Evolutionary conservation across 23 tunicate genomes (phyloP).

Genomic region (Oikopleura dioica): DNA sequence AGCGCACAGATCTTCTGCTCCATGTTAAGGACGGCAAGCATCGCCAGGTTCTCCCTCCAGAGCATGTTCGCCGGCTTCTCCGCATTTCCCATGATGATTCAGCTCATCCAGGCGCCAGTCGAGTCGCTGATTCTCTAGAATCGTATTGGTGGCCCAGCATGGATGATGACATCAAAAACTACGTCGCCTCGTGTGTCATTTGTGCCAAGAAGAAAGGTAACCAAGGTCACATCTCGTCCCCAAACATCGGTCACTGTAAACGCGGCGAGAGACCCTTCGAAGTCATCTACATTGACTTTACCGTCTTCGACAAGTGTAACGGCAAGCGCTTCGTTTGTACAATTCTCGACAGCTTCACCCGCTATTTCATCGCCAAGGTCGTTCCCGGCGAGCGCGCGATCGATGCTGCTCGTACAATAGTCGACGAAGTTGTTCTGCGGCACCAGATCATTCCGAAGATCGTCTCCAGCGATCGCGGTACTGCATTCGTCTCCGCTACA

Average conservation of each 20-base stretch:
- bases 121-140: no score
- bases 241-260: no score
- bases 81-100: not conserved
- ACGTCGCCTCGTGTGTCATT: not conserved
- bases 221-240: no score
- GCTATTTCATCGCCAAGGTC: not conserved
- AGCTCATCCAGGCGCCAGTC: not conserved
- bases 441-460: not conserved
- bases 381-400: not conserved
- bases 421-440: not conserved
- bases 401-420: not conserved
- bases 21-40: no score
- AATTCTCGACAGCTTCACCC: not conserved
- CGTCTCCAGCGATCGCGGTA: not conserved
- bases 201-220: not conserved
- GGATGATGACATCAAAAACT: not conserved
- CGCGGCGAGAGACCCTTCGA: no score
- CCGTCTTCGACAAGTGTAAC: no score
- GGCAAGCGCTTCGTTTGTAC: not conserved
- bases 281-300: not conserved
- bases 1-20: no score
- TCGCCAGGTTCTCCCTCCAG: no score
- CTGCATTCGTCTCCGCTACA: not conserved
- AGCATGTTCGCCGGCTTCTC: no score
- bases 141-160: not conserved